phyloP scores from a whole-genome alignment of 53 echinoderm and acorn worm genomes.

The Mesocentrotus franciscanus region DNA sequence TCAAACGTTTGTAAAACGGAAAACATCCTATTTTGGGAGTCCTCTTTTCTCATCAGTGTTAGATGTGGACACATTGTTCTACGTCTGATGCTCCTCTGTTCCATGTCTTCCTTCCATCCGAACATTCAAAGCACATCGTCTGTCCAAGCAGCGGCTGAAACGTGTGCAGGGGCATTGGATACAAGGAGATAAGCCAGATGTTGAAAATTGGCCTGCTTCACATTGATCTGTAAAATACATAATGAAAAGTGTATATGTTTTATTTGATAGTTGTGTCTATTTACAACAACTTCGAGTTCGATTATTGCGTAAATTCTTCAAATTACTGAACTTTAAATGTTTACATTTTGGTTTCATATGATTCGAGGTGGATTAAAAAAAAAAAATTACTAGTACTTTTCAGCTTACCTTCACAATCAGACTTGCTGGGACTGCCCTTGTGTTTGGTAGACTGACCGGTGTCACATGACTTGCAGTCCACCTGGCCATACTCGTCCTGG shows the following conservation, averaged over 20 bases:
- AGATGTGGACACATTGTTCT: slow-evolving; percentile 40
- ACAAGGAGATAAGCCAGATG: slow-evolving; percentile 70
- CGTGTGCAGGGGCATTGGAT: slow-evolving; percentile 65
- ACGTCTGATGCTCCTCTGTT: slow-evolving; percentile 62
- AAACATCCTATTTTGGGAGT: neutral
- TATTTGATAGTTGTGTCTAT: too few relatives aligned
- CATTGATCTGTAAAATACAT: slow-evolving; percentile 64
- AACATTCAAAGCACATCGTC: slow-evolving; percentile 64
- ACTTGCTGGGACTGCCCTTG: slow-evolving; percentile 20
- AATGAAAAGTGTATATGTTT: too few relatives aligned
- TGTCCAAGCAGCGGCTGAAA: slow-evolving; percentile 75
- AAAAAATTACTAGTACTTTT: neutral
- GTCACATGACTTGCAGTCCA: slow-evolving; percentile 73
- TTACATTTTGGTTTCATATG: too few relatives aligned
- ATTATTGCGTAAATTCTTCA: neutral
- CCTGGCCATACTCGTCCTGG: slow-evolving; percentile 61
- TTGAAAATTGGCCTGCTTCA: slow-evolving; percentile 61
- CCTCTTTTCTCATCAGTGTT: neutral
- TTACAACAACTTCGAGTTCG: neutral
- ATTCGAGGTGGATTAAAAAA: neutral
- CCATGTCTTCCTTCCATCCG: slow-evolving; percentile 44
- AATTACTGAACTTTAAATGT: neutral
- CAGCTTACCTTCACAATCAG: slow-evolving; percentile 57
- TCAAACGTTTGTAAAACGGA: too few relatives aligned
- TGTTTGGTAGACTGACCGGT: slow-evolving; percentile 60